Conservation (phyloP, 2,888 invertebrate genomes). For the Apocheima hispidaria region DNA sequence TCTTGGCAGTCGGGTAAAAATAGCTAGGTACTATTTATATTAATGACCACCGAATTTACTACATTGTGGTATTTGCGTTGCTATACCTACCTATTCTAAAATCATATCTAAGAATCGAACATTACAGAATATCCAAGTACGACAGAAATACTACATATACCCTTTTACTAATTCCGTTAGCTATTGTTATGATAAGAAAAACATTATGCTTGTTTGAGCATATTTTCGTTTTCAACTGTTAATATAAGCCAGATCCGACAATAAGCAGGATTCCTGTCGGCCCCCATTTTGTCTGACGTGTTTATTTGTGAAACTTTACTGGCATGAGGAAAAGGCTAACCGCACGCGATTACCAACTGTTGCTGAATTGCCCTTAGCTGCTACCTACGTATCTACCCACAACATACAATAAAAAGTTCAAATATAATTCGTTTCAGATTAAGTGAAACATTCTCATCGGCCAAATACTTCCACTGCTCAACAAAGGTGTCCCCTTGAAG, state of each 20-base stretch:
- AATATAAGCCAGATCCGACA: constrained; percentile 35
- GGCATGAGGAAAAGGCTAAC: constrained; percentile 21
- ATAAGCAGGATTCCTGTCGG: constrained; percentile 46
- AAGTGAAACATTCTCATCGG: no score
- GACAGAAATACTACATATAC: background rate
- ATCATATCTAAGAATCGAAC: no score
- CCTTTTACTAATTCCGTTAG: background rate
- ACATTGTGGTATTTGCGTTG: no score
- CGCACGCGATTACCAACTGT: constrained; percentile 7
- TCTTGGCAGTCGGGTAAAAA: no score
- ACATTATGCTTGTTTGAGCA: constrained; percentile 18
- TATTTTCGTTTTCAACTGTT: constrained; percentile 45
- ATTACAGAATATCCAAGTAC: background rate
- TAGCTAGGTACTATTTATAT: no score
- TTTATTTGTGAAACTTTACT: constrained; percentile 46
- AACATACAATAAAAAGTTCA: background rate
- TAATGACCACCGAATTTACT: no score
- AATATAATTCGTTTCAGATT: background rate
- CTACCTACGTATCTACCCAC: background rate
- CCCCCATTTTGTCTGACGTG: constrained; percentile 37
- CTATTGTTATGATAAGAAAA: constrained; percentile 20
- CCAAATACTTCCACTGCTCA: no score
- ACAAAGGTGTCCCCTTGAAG: no score
- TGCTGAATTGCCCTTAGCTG: background rate
- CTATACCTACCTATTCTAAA: no score